Percentiles rank a stretch among this genome's conserved stretches.
Evolutionary conservation across 1,140 invertebrate species (phyloP).

Genomic region (Aphaenogaster ashmeadi): DNA sequence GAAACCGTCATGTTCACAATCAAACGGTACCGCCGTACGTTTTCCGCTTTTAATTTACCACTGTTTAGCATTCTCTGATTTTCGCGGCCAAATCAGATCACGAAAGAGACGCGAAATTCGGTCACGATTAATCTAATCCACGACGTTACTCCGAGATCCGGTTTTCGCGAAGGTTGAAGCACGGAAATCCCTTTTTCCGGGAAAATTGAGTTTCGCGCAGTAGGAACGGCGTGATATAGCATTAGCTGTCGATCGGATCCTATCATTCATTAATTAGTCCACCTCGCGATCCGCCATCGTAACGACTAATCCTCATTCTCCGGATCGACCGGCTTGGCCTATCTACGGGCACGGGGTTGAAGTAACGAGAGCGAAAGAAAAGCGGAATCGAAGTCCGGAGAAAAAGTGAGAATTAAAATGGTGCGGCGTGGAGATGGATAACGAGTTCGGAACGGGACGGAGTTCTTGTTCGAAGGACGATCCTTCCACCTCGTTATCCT

Average conservation of each 20-base stretch:
- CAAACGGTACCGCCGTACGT: neutral
- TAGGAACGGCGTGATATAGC: slow-evolving; percentile 43
- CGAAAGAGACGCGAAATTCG: neutral
- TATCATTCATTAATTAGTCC: slow-evolving; percentile 72
- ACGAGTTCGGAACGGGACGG: slow-evolving; percentile 60
- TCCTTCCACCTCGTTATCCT: slow-evolving; percentile 70
- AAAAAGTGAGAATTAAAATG: slow-evolving; percentile 73
- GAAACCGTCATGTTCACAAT: slow-evolving; percentile 14
- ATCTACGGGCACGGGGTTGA: slow-evolving; percentile 41
- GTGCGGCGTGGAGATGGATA: slow-evolving; percentile 62
- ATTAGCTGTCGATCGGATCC: slow-evolving; percentile 59
- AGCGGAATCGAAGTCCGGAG: slow-evolving; percentile 44
- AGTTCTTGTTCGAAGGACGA: slow-evolving; percentile 44
- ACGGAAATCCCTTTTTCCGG: slow-evolving; percentile 28
- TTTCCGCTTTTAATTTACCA: slow-evolving; percentile 10
- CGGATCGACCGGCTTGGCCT: slow-evolving; percentile 9
- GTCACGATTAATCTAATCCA: slow-evolving; percentile 60
- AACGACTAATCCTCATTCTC: slow-evolving; percentile 52
- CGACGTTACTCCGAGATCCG: slow-evolving; percentile 13
- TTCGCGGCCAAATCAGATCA: neutral
- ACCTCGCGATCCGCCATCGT: slow-evolving; percentile 64
- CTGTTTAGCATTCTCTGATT: slow-evolving; percentile 8
- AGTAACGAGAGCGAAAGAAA: slow-evolving; percentile 67
- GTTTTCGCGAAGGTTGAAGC: neutral
- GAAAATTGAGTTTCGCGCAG: slow-evolving; percentile 64